Percentiles rank a stretch among this genome's conserved stretches.
Conservation (phyloP, 2,888 invertebrate genomes). For the Pyrrhia umbra region DNA sequence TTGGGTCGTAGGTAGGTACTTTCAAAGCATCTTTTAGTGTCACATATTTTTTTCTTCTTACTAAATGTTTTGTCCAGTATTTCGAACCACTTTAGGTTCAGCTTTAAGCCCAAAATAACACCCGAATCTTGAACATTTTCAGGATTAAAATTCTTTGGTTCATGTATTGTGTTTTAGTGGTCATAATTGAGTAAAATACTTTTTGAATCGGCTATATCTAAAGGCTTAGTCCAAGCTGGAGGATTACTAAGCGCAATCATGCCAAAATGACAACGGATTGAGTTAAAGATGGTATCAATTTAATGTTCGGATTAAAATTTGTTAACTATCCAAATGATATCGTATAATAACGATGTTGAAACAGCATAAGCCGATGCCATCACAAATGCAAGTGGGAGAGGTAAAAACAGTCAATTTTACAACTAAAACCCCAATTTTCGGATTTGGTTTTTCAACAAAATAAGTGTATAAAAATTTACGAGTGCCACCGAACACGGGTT, state of each 20-base stretch:
- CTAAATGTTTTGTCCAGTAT: constrained; percentile 10
- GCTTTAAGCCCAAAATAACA: constrained; percentile 10
- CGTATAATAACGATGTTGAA: not conserved
- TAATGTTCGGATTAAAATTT: constrained; percentile 7
- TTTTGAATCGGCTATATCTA: constrained; percentile 21
- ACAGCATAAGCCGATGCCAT: constrained; percentile 3
- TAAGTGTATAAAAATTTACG: constrained; percentile 54
- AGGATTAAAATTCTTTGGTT: constrained; percentile 15
- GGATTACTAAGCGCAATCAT: constrained; percentile 7
- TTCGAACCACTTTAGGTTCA: constrained; percentile 5
- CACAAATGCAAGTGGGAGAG: constrained; percentile 2
- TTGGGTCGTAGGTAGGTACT: constrained; percentile 26
- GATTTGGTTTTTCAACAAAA: constrained; percentile 36
- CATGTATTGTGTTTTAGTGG: constrained; percentile 1
- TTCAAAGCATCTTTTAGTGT: constrained; percentile 21
- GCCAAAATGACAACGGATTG: constrained; percentile 17
- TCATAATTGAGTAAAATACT: not conserved
- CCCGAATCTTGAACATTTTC: not conserved
- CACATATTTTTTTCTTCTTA: constrained; percentile 32
- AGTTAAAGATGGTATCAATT: constrained; percentile 24
- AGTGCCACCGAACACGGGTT: constrained; percentile 35
- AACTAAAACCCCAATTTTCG: constrained; percentile 33
- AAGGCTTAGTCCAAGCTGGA: not conserved
- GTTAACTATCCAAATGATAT: not conserved
- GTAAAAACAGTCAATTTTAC: constrained; percentile 6